Percentiles rank a stretch among this genome's conserved stretches.
Evolutionary conservation across 2,888 invertebrate species (phyloP).

Genomic region (Synergus umbraculus): DNA sequence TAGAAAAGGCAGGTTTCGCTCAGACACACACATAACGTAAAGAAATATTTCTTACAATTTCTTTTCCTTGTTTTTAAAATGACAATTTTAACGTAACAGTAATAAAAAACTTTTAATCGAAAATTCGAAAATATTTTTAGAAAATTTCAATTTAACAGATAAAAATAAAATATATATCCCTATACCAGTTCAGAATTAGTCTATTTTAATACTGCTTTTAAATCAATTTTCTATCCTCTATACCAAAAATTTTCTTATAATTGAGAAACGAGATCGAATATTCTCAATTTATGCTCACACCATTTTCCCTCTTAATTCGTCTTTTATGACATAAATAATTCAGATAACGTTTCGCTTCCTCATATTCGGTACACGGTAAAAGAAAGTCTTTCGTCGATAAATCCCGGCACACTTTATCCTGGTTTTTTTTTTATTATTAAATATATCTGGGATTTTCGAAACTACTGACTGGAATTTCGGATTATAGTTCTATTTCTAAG

Average conservation of each 20-base stretch:
- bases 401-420: not conserved
- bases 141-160: too few species aligned
- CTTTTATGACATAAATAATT: not conserved
- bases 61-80: too few species aligned
- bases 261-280: not conserved
- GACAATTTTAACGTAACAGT: too few species aligned
- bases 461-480: not conserved
- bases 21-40: too few species aligned
- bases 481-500: too few species aligned
- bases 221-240: not conserved
- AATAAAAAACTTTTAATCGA: too few species aligned
- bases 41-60: too few species aligned
- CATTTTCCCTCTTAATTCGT: not conserved
- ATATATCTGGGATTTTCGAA: not conserved
- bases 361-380: not conserved
- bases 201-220: too few species aligned
- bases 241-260: not conserved
- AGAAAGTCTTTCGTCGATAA: not conserved
- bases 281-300: not conserved
- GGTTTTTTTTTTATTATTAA: not conserved
- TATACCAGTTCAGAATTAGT: too few species aligned
- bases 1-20: too few species aligned
- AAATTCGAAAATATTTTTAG: too few species aligned
- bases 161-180: too few species aligned
- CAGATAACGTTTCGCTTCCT: not conserved